phyloP scores from a whole-genome alignment of 92 coral and sea anemone genomes.

The Epizoanthus scotinus region DNA sequence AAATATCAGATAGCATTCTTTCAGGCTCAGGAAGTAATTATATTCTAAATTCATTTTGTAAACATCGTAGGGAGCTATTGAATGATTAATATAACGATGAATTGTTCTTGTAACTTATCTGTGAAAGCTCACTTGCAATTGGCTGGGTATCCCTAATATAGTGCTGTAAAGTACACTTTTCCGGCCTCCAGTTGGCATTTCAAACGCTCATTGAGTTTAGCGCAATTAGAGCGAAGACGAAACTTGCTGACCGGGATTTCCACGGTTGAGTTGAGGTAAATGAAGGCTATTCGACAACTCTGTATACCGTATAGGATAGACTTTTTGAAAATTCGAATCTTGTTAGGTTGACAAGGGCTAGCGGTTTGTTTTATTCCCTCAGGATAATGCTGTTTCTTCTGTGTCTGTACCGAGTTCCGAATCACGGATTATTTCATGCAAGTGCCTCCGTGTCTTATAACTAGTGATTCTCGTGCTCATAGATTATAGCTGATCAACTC shows the following conservation, averaged over 20 bases:
- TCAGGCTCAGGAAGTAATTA: constrained; percentile 4
- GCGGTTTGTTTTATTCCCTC: too few relatives aligned
- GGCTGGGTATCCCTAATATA: not conserved
- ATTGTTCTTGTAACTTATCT: not conserved
- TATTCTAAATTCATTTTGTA: not conserved
- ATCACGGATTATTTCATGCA: too few relatives aligned
- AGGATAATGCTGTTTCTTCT: too few relatives aligned
- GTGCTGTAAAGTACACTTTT: constrained; percentile 4
- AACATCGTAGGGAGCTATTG: constrained; percentile 21
- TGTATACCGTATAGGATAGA: too few relatives aligned
- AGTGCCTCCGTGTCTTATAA: too few relatives aligned
- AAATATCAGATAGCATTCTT: constrained; percentile 14
- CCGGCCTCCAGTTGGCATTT: not conserved
- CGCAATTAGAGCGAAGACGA: constrained; percentile 7
- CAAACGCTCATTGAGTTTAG: not conserved
- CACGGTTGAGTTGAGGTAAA: constrained; percentile 7
- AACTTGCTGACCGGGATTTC: not conserved
- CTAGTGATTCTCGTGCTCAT: not conserved
- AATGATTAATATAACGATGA: constrained; percentile 21
- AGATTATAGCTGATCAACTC: not conserved
- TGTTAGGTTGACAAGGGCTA: not conserved
- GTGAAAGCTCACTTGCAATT: not conserved
- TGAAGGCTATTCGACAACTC: not conserved
- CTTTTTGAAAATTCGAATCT: not conserved
- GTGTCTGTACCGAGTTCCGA: too few relatives aligned